phyloP scores from a whole-genome alignment of 2,113 vertebrate genomes.

The Prunella himalayana region DNA sequence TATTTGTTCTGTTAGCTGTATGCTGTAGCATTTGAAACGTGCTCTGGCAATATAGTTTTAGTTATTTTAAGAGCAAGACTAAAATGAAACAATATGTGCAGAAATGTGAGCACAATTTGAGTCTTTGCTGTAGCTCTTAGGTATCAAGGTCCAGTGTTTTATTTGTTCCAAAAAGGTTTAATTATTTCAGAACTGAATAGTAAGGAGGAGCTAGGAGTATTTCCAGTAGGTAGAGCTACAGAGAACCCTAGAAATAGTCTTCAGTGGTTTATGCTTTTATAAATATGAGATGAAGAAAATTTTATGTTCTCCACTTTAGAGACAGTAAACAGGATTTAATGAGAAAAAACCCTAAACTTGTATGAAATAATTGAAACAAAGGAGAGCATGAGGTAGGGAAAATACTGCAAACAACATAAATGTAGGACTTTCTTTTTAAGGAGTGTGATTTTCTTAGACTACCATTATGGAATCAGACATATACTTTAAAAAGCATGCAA shows the following conservation, averaged over 20 bases:
- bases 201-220: not conserved
- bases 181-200: not conserved
- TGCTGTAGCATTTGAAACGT: not conserved
- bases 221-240: not conserved
- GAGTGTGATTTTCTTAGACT: not conserved
- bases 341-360: not conserved
- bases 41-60: not conserved
- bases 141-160: not conserved
- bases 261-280: not conserved
- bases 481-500: not conserved
- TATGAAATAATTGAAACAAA: not conserved
- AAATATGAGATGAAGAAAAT: not conserved
- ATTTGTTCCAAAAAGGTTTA: not conserved
- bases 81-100: not conserved
- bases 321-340: not conserved
- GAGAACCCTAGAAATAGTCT: not conserved
- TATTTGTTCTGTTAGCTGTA: not conserved
- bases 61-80: not conserved
- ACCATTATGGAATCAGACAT: not conserved
- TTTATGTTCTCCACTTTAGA: not conserved
- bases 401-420: not conserved
- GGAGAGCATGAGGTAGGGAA: not conserved
- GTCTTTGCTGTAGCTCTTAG: not conserved
- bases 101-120: not conserved
- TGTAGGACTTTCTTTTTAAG: not conserved